Base-by-base conservation (phyloP, 2,797 vertebrate species). In the Adrianichthys oophorus region DNA sequence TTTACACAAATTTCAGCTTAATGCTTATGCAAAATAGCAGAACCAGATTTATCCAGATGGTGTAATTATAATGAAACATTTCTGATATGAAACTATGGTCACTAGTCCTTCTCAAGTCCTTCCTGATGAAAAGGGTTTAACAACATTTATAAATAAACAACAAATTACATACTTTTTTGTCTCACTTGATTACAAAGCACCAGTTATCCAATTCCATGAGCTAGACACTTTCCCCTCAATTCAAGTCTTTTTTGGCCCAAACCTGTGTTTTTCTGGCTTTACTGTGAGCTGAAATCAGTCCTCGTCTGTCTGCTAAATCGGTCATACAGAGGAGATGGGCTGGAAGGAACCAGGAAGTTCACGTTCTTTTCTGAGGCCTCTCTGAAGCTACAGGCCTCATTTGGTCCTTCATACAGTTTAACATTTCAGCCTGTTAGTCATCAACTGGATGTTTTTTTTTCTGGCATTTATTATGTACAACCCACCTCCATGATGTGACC, bases 241-340 rank as follows among this genome's bases (percentile, higher is more conserved):
- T 47, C 74, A 32, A 59, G 50, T 74, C 52, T 58, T 65, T 56
- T 68, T 66, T 54, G 63, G 74, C 48, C 72, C 59, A 74, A 79
- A 78, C 65, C 59, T 5, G 26, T 72, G 81, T 32, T 32, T 82
- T 68, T 70, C 62, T 65, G 73, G 69, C 71, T 82, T 87, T 76
- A 78, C 69, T 56, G 29, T n/a, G 65, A 70, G 71, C 63, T 77
- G 76, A 83, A 84, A 80, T 89, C 79, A 84, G 85, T 85, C 76
- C 80, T 82, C 85, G 78, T 82, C 79, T 72, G 73, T 79, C 70
- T 63, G 50, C 59, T 79, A 73, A 86, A 67, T 79, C 59, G 69
- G 75, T 70, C 75, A 67, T 74, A 80, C 85, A 78, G 68, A 74
- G 67, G 79, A 77, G 81, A 76, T 76, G 70, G 71, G 70, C 59